Evolutionary conservation across 1,140 invertebrate species (phyloP), one percentile per base, ranked within the genome.

Genomic region (Apis florea): DNA sequence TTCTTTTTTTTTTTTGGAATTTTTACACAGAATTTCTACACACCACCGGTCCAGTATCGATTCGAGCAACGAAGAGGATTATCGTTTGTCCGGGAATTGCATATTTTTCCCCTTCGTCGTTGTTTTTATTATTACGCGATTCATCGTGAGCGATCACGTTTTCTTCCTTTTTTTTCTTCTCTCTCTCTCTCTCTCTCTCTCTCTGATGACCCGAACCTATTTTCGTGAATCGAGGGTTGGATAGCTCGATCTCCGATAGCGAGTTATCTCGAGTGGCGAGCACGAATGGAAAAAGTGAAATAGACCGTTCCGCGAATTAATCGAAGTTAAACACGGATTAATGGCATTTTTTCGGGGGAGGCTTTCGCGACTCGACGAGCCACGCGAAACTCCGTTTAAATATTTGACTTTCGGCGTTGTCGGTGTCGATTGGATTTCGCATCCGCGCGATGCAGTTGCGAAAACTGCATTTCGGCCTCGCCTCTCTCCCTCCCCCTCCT

Each of bases 271-370:
- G n/a, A n/a, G 17, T 15, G 15, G 6, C 15, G 53, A 17, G 17
- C 17, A 1, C 4, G 51, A 11, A 26, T 63, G 11, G 21, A 59
- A 69, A 75, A 76, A 68, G 64, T 47, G 79, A 69, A 82, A 76
- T 69, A 78, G 61, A 83, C 82, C 76, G 75, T 78, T 56, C 40
- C 31, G 63, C 54, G 54, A 66, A 83, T 83, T 79, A 83, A 83
- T 87, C 70, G 79, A 84, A 88, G 85, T 88, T 88, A 88, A 88
- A 87, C 86, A 87, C 58, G 78, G 80, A 85, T 88, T 88, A 88
- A 88, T 88, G 76, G 79, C 79, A 68, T 82, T 87, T 87, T 87
- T 83, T 78, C n/a, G n/a, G 66, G 74, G 69, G n/a, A 77, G 67
- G 31, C n/a, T n/a, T 40, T 58, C 40, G 56, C 26, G 76, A 59